These are phyloP conservation scores for Magallana gigas DNA, from an alignment of 1,140 invertebrate species.

Conservation along the genomic window DNA sequence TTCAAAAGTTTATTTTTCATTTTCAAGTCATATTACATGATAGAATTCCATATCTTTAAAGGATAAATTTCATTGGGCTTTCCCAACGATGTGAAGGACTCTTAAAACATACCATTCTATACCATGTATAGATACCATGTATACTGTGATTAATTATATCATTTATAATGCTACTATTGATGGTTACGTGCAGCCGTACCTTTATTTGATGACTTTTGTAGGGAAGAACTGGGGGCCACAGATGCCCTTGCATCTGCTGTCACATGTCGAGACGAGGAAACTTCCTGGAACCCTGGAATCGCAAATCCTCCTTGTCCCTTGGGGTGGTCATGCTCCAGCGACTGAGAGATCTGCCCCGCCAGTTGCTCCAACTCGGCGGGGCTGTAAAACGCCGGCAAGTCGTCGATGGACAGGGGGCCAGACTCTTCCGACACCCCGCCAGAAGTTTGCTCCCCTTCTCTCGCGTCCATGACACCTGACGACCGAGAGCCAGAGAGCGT, in stretches of 20 bases:
- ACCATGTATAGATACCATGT: too few relatives aligned
- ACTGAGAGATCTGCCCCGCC: slow-evolving; percentile 23
- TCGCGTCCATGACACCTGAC: slow-evolving; percentile 13
- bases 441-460: background rate
- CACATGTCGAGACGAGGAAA: background rate
- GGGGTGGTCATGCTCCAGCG: background rate
- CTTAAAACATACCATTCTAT: too few relatives aligned
- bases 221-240: background rate
- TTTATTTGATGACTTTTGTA: background rate
- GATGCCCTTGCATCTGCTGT: background rate
- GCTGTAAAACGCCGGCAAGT: slow-evolving; percentile 14
- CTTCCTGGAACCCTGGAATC: background rate
- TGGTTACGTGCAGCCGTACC: background rate
- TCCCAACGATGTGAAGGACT: too few relatives aligned
- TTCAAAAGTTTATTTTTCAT: too few relatives aligned
- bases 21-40: too few relatives aligned
- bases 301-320: background rate
- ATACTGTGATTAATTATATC: too few relatives aligned
- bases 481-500: background rate
- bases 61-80: too few relatives aligned
- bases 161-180: too few relatives aligned
- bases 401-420: background rate
- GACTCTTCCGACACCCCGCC: slow-evolving; percentile 13
- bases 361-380: slow-evolving; percentile 2
- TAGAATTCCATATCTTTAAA: too few relatives aligned